A percentile compares a stretch with the other conserved stretches of the same genome.
Evolutionary conservation across 2,113 vertebrate genomes (phyloP).

Genomic region (Rhea pennata): DNA sequence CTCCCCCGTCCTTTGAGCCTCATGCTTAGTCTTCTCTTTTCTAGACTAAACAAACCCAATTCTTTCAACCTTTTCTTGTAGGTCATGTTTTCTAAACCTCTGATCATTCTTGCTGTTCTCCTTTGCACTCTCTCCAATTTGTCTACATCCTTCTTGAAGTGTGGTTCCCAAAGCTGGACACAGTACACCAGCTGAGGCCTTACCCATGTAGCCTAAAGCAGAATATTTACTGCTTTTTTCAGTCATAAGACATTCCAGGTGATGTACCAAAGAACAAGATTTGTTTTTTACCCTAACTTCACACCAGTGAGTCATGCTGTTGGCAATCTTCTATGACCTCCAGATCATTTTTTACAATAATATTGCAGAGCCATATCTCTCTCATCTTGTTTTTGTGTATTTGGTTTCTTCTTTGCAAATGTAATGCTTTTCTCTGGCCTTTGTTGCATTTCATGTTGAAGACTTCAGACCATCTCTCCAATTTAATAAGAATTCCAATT

Average conservation of each 20-base stretch:
- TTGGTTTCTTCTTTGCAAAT: neutral
- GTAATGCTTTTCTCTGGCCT: neutral
- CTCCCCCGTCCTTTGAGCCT: constrained; percentile 9
- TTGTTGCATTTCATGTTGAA: neutral
- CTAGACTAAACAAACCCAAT: constrained; percentile 68
- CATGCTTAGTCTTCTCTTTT: constrained; percentile 66
- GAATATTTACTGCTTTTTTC: neutral
- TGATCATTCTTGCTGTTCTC: constrained; percentile 59
- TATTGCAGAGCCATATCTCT: neutral
- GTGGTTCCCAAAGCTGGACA: constrained; percentile 6
- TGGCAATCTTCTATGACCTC: neutral
- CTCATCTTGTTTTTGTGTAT: neutral
- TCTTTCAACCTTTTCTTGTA: constrained; percentile 66
- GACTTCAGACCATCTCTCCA: neutral
- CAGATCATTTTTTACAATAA: neutral
- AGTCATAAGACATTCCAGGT: neutral
- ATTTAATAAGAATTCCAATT: neutral
- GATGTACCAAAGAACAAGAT: neutral
- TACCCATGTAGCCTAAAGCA: neutral
- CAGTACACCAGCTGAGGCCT: neutral
- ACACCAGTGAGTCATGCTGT: neutral
- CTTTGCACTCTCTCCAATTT: constrained; percentile 62
- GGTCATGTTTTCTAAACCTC: constrained; percentile 71
- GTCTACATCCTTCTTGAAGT: constrained; percentile 52
- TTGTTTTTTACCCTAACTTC: neutral